Base-by-base conservation (phyloP, 2,888 invertebrate genomes). In the Drosophila algonquin region DNA sequence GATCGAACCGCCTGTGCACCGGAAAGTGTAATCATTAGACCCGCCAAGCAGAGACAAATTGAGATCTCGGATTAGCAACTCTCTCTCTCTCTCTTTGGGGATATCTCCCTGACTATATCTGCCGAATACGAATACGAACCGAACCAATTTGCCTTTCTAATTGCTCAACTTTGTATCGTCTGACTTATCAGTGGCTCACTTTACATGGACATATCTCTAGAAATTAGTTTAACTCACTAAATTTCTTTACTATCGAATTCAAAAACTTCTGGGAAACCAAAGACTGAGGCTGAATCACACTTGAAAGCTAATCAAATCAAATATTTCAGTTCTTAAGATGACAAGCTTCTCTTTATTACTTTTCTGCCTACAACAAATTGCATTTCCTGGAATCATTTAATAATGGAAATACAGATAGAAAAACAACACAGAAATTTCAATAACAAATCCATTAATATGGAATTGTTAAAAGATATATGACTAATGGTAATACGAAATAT, bases 11-110 rank as follows among this genome's bases (percentile, higher is more conserved):
- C 2, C 40, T 40, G 40, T 40, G 67, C 67, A 83, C 81, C 81
- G 81, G 81, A 81, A 81, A 81, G 76, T 67, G 80, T 75, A 80
- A 79, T 75, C 78, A 80, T 67, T 77, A 80, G 75, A 62, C 63
- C 60, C 61, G 56, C 53, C 53, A 16, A 21, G 48, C 53, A 63
- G 58, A 46, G 48, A 48, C 47, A 60, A 67, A 58, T 57, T 58
- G 35, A 67, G 68, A 67, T 67, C 55, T 64, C n/a, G 55, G 67
- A 67, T 67, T 67, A 67, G 27, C 64, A 54, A 65, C 60, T 60
- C 64, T 64, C 30, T 32, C 35, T 14, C 35, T 64, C 32, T 50
- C 65, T 64, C 64, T 35, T 64, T 65, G 40, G 40, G 40, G 6
- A 63, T 65, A 63, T 50, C 45, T 59, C 30, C 45, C 16, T 32